Evolutionary conservation across 2,888 invertebrate genomes (phyloP).

Genomic region (Flabesymbios commensalis): DNA sequence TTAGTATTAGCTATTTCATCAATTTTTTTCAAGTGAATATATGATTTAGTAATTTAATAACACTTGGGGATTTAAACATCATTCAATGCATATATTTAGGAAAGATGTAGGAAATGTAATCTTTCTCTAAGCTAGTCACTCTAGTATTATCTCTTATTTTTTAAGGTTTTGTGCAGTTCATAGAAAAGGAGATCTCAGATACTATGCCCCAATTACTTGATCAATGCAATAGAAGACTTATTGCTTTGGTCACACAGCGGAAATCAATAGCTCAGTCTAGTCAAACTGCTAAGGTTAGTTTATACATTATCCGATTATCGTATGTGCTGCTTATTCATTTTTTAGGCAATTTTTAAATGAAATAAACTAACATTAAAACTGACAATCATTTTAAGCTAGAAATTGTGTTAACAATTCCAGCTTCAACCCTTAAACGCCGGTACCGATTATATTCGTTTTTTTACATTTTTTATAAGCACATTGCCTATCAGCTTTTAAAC

Average conservation of each 20-base stretch:
- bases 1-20: slow-evolving; percentile 44
- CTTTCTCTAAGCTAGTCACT: neutral
- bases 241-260: slow-evolving; percentile 91
- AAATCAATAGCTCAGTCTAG: slow-evolving; percentile 69
- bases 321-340: too few relatives aligned
- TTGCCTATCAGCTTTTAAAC: too few relatives aligned
- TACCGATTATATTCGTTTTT: too few relatives aligned
- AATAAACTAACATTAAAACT: too few relatives aligned
- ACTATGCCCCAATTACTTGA: slow-evolving; percentile 88
- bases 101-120: neutral
- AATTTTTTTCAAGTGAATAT: too few relatives aligned
- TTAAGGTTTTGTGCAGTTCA: slow-evolving; percentile 87
- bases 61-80: too few relatives aligned
- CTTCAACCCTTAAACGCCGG: neutral
- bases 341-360: too few relatives aligned
- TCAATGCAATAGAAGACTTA: slow-evolving; percentile 87
- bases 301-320: neutral
- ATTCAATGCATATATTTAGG: too few relatives aligned
- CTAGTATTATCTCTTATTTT: slow-evolving; percentile 17
- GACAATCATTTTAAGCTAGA: too few relatives aligned
- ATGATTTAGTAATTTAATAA: too few relatives aligned
- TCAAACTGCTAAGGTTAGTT: slow-evolving; percentile 22
- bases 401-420: too few relatives aligned
- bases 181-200: slow-evolving; percentile 89
- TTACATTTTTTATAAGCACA: too few relatives aligned